Evolutionary conservation across 2,888 invertebrate genomes (phyloP), one percentile per base, ranked within the genome.

Genomic region (Zaprionus lineosus): DNA sequence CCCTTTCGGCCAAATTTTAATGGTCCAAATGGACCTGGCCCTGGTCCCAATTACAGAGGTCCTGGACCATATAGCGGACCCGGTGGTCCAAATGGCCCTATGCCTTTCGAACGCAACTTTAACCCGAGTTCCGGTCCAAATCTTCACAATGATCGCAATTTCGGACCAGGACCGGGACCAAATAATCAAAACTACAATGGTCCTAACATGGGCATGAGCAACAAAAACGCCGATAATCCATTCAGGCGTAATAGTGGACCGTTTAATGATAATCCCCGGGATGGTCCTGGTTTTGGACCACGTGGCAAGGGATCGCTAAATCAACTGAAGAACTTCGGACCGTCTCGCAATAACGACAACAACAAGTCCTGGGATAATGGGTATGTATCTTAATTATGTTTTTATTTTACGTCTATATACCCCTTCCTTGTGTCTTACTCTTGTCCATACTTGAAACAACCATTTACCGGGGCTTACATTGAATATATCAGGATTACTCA

Each of bases 211-310:
- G 16, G 11, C 24, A 61, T 51, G 16, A 36, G 36, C n/a, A 57
- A 52, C 12, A 56, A 51, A 9, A 62, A 50, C 21, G 24, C 56
- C 50, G 66, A 74, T 31, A 88, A 87, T 74, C 88, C 88, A 8
- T 88, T 87, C 50, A 73, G 83, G 14, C 83, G 88, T 1, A 74
- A 62, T 8, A 59, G 50, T 12, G 82, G 69, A 19, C 41, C 66
- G 0, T 52, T 53, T 7, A 29, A 21, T 0, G 57, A 69, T 26
- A 58, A 33, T 1, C 19, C 36, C 0, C 28, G 51, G n/a, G 40
- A 46, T 9, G 68, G 64, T 3, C 51, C 55, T 11, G 59, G 51
- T 1, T 53, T 47, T 9, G 66, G 58, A 9, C 14, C 31, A 6
- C 52, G 62, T 3, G 55, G 50, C 40, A 52, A 55, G 21, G 50